These are phyloP conservation scores for Eueides isabella DNA, from an alignment of 1,140 invertebrate species.

Conservation along the genomic window DNA sequence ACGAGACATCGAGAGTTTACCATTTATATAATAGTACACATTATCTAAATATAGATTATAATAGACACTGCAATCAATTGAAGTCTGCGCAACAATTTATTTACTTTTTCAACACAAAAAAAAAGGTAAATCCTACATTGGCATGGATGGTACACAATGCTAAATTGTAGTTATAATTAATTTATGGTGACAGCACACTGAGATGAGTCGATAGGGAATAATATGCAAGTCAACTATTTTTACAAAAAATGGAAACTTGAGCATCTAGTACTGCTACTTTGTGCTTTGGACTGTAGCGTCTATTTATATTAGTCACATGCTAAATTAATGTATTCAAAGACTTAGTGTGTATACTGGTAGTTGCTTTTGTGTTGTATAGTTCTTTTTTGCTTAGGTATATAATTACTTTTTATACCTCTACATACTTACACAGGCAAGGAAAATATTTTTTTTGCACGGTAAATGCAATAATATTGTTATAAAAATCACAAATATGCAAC, in stretches of 20 bases:
- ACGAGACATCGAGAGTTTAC: background rate
- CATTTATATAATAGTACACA: background rate
- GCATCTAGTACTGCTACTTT: background rate
- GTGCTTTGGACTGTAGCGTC: background rate
- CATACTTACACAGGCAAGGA: too few species aligned
- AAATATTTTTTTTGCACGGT: too few species aligned
- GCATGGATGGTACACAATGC: conserved; percentile 4
- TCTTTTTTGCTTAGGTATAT: background rate
- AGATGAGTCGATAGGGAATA: conserved; percentile 18
- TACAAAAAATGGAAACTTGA: conserved; percentile 10
- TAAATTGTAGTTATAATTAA: conserved; percentile 26
- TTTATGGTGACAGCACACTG: conserved; percentile 19
- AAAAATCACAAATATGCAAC: too few species aligned
- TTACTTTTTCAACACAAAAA: conserved; percentile 20
- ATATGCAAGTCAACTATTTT: conserved; percentile 7
- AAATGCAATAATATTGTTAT: too few species aligned
- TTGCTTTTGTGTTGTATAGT: background rate
- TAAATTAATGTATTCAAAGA: conserved; percentile 8
- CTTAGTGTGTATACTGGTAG: background rate
- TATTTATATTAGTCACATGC: conserved; percentile 1
- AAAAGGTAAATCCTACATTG: background rate
- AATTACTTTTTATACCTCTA: too few species aligned
- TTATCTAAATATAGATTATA: conserved; percentile 10
- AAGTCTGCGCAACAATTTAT: conserved; percentile 22
- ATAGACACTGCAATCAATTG: background rate